Base-by-base conservation (phyloP, 2,113 vertebrate genomes). In the Aptenodytes forsteri region DNA sequence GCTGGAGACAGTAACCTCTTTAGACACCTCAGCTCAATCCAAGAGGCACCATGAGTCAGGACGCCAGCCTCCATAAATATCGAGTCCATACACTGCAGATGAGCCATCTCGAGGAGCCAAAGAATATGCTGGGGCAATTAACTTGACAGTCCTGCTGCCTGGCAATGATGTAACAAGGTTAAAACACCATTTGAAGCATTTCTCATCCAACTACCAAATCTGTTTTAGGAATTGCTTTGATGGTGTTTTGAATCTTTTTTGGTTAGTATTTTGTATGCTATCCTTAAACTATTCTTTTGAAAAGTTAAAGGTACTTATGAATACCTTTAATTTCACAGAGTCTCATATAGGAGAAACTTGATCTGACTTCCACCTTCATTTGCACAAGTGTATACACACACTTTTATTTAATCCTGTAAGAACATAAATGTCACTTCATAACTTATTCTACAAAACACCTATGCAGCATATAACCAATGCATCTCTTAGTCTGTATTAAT, bases 61-160 rank as follows among this genome's bases (percentile, higher is more conserved):
- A 50, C 72, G 80, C 17, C 38, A 94, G 42, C 50, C 40, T 52
- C 15, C 71, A n/a, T 17, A 64, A 83, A 27, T 26, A 83, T 0
- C 1, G 0, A 50, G 25, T 34, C 70, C 23, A 13, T n/a, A 19
- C 0, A 2, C 30, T 4, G 4, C 70, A 85, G 16, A 56, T 3
- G 27, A 87, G 77, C 47, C 7, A 4, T 42, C n/a, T 25, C 15
- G 6, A 81, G 85, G 49, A 89, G 70, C 21, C 40, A 92, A 55
- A 58, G 82, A 55, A 67, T 10, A 65, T 50, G 44, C 66, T 59
- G 52, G 62, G 40, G 38, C 49, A 82, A 76, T 36, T 67, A 75
- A 52, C 38, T 90, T 9, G 5, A 16, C 12, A 10, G 40, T 87
- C 20, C 69, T 70, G 40, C 65, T 95, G 87, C n/a, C 69, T 61